Percentiles rank a stretch among this genome's conserved stretches.
Evolutionary conservation across 2,113 vertebrate species (phyloP).

Genomic region (Maccullochella peelii): DNA sequence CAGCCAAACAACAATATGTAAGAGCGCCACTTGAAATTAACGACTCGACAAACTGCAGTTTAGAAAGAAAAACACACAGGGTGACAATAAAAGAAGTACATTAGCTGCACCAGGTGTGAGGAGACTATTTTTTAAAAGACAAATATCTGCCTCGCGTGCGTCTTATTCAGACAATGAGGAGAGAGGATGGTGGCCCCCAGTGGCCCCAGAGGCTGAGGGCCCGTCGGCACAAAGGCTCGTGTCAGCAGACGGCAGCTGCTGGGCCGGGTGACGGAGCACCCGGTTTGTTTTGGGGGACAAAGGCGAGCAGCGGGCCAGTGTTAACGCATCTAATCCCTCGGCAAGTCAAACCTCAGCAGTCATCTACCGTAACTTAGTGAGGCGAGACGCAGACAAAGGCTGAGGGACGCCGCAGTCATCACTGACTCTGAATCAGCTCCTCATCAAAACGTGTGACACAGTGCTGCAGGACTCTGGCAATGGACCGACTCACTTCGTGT

Average conservation of each 20-base stretch:
- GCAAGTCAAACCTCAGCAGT: slow-evolving; percentile 54
- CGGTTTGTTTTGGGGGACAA: slow-evolving; percentile 81
- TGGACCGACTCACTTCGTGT: not conserved
- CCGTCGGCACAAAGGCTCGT: slow-evolving; percentile 60
- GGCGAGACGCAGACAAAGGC: slow-evolving; percentile 59
- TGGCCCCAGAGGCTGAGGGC: slow-evolving; percentile 23
- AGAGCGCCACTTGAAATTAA: slow-evolving; percentile 11
- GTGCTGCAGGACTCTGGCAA: slow-evolving; percentile 1
- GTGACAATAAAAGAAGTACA: not conserved
- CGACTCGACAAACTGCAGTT: not conserved
- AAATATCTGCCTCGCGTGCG: slow-evolving; percentile 69
- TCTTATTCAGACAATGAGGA: slow-evolving; percentile 60
- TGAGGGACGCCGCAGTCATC: not conserved
- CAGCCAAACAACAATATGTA: not conserved
- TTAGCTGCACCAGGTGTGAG: slow-evolving; percentile 32
- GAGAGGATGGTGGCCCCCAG: slow-evolving; percentile 20
- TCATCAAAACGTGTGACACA: slow-evolving; percentile 60
- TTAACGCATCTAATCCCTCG: slow-evolving; percentile 74
- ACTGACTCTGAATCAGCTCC: slow-evolving; percentile 44
- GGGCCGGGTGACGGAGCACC: slow-evolving; percentile 50
- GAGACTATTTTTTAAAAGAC: slow-evolving; percentile 9
- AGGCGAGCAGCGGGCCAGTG: slow-evolving; percentile 65
- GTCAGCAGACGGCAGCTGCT: slow-evolving; percentile 81
- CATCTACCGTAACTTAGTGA: slow-evolving; percentile 31
- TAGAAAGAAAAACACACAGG: not conserved